Percentiles rank a stretch among this genome's conserved stretches.
These are phyloP conservation scores for Australoheros scitulus DNA, from an alignment of 2,113 vertebrate genomes.

Conservation along the genomic window DNA sequence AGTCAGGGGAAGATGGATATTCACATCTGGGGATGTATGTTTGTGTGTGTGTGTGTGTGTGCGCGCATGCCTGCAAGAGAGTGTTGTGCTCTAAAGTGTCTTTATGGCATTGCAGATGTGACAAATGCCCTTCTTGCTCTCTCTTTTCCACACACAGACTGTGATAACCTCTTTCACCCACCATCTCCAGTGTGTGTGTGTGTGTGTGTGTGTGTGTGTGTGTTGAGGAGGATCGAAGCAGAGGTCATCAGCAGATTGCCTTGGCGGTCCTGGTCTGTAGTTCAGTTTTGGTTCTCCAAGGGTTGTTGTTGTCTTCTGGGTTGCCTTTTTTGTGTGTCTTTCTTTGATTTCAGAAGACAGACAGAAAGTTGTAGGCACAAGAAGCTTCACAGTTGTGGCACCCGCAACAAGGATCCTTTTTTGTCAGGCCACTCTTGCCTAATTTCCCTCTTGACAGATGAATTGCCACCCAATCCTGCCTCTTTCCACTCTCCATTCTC, in stretches of 20 bases:
- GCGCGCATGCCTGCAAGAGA: too few species aligned
- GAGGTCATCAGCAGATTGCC: constrained; percentile 37
- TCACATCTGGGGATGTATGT: background rate
- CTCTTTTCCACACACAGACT: constrained; percentile 24
- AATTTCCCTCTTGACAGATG: constrained; percentile 54
- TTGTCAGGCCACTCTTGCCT: constrained; percentile 24
- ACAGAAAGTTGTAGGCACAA: constrained; percentile 1
- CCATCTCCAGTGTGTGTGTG: background rate
- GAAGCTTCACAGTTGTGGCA: constrained; percentile 1
- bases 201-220: background rate
- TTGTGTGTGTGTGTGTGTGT: background rate
- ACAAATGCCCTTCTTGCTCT: constrained; percentile 31
- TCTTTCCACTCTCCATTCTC: constrained; percentile 30
- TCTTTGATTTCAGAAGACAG: constrained; percentile 21
- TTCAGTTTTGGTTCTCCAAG: constrained; percentile 1
- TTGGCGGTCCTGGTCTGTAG: background rate
- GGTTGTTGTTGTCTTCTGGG: background rate
- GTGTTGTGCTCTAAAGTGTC: constrained; percentile 9
- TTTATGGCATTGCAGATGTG: constrained; percentile 18
- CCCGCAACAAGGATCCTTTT: constrained; percentile 21
- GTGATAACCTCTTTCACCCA: constrained; percentile 32
- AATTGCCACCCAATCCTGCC: constrained; percentile 28
- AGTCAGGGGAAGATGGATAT: background rate
- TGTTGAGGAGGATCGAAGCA: constrained; percentile 14
- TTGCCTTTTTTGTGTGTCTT: background rate